Percentiles rank a stretch among this genome's conserved stretches.
phyloP scores from a whole-genome alignment of 1,140 invertebrate species.

The Coenobita brevimanus region DNA sequence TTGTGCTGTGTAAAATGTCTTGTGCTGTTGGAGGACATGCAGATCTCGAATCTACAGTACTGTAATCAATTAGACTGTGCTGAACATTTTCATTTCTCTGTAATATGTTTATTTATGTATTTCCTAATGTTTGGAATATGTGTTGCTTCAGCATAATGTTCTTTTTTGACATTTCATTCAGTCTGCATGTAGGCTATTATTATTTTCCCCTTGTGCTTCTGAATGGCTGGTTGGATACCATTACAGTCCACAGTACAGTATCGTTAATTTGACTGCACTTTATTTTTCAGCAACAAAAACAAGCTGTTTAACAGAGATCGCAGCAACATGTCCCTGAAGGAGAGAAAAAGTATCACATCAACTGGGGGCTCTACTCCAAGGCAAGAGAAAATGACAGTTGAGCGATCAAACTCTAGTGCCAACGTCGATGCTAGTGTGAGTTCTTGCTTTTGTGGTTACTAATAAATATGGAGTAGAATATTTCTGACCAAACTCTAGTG shows the following conservation, averaged over 20 bases:
- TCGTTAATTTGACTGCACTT: background rate
- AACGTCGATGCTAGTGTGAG: constrained; percentile 62
- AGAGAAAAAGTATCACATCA: constrained; percentile 69
- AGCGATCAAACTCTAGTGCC: constrained; percentile 69
- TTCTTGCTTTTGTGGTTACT: no score
- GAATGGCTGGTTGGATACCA: no score
- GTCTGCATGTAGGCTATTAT: no score
- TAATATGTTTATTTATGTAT: background rate
- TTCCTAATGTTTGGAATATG: constrained; percentile 64
- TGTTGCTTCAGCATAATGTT: constrained; percentile 56
- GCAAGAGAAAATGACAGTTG: constrained; percentile 70
- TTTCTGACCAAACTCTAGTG: constrained; percentile 69
- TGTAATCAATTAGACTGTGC: no score
- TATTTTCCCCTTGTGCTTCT: no score
- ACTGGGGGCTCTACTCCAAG: constrained; percentile 70
- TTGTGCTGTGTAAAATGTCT: no score
- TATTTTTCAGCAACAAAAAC: constrained; percentile 71
- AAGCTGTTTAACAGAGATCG: constrained; percentile 72
- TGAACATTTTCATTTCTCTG: background rate
- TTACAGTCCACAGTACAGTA: no score
- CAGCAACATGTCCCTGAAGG: constrained; percentile 70
- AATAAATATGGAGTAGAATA: no score
- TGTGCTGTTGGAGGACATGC: no score
- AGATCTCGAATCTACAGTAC: no score
- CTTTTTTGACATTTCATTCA: no score